Base-by-base conservation (phyloP, 2,797 vertebrate genomes). In the Oreochromis mossambicus region DNA sequence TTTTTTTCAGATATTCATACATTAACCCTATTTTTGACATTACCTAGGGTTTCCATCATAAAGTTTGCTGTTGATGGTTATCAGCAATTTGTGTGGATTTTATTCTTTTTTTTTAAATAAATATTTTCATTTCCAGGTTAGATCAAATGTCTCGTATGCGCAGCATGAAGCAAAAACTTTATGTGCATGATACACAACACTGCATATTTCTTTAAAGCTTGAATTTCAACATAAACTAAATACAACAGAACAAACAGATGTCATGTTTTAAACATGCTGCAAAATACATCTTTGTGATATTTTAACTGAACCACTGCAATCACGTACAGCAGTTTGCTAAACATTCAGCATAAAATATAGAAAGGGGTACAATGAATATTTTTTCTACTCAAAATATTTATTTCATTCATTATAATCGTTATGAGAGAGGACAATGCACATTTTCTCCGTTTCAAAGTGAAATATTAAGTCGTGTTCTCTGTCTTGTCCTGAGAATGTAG, bases 401-500 rank as follows among this genome's bases (percentile, higher is more conserved):
- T 38, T 66, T 63, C 32, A 63, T 10, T 63, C 32, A 7, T 11
- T 55, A 43, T 34, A 1, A 82, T 63, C 41, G 38, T 8, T 7
- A 17, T 54, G 63, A 8, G 12, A 51, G 51, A 75, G 14, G 21
- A 66, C 32, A 48, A 8, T 21, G 46, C 21, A 54, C 36, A 52
- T 34, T 56, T 78, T 46, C 56, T 77, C 52, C 66, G 32, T 79
- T 21, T 32, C 75, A 12, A n/a, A 76, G 70, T 55, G 11, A 13
- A 70, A 73, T 75, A 63, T 70, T 17, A 75, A 13, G 26, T 75
- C 1, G 7, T n/a, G 17, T 29, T 61, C 50, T 84, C 38, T 5
- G 21, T 83, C 51, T 79, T 46, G 3, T 85, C 41, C 79, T 78
- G 58, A 26, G 52, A 83, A 75, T 89, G 21, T 63, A 66, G 48